These are phyloP conservation scores for Leucosticte australis DNA, from an alignment of 2,113 vertebrate genomes.

Conservation along the genomic window DNA sequence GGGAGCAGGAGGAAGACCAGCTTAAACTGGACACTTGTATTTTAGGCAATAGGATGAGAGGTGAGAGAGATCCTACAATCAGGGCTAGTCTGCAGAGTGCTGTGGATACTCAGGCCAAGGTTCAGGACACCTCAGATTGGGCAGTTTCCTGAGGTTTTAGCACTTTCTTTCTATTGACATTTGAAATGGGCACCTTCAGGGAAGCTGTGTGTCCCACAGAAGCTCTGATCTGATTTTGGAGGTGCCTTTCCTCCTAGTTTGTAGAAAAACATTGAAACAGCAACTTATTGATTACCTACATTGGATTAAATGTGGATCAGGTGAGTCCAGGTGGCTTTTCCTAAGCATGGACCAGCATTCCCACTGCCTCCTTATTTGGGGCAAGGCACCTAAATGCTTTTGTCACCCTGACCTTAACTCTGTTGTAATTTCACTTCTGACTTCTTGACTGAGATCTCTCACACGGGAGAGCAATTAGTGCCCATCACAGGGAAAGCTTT, in stretches of 20 bases:
- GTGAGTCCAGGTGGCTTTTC: background rate
- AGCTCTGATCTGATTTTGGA: background rate
- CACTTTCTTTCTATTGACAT: background rate
- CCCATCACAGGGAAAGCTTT: conserved; percentile 19
- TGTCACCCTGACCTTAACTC: background rate
- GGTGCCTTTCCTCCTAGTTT: background rate
- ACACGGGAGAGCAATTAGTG: conserved; percentile 1
- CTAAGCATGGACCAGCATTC: background rate
- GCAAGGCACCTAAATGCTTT: background rate
- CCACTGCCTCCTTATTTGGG: background rate
- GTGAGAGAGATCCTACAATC: accelerated
- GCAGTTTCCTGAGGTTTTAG: background rate
- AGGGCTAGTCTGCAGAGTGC: background rate
- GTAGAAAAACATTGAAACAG: background rate
- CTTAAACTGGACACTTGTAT: background rate
- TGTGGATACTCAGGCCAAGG: background rate
- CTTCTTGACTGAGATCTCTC: background rate
- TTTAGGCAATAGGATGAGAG: background rate
- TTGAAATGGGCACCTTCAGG: background rate
- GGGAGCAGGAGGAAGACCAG: background rate
- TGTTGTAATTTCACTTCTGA: background rate
- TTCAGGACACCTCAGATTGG: background rate
- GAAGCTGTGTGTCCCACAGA: background rate
- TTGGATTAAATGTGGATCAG: background rate
- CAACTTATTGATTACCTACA: background rate